Percentiles rank a stretch among this genome's conserved stretches.
Conservation (phyloP, 2,113 vertebrate genomes). For the Ramphastos sulfuratus region DNA sequence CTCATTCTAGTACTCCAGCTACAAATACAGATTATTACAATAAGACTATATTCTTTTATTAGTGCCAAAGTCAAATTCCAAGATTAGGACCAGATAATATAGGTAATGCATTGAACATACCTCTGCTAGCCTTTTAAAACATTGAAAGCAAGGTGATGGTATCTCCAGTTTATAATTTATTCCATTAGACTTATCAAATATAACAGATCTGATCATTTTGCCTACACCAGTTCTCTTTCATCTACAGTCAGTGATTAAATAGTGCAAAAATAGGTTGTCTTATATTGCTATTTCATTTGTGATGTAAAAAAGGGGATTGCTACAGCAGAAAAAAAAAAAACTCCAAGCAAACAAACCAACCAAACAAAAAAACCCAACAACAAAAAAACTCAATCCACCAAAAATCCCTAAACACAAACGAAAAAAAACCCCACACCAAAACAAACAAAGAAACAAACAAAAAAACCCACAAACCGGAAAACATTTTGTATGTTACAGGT, state of each 20-base stretch:
- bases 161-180: not conserved
- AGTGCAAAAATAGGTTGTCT: not conserved
- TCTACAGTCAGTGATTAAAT: not conserved
- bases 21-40: not conserved
- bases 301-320: not conserved
- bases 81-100: not conserved
- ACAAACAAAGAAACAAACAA: too few relatives aligned
- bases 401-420: not conserved
- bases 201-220: not conserved
- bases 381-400: too few relatives aligned
- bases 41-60: not conserved
- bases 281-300: not conserved
- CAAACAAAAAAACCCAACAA: too few relatives aligned
- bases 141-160: not conserved
- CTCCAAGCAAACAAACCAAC: too few relatives aligned
- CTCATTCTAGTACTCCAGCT: not conserved
- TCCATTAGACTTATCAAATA: not conserved
- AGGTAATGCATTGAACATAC: not conserved
- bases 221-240: not conserved
- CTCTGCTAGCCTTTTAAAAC: not conserved
- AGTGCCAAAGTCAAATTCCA: not conserved
- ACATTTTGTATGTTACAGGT: not conserved
- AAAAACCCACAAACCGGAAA: not conserved
- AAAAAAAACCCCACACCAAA: not conserved
- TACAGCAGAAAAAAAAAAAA: not conserved